phyloP scores from a whole-genome alignment of 2,888 invertebrate species.

The Philopedon plagiatum region DNA sequence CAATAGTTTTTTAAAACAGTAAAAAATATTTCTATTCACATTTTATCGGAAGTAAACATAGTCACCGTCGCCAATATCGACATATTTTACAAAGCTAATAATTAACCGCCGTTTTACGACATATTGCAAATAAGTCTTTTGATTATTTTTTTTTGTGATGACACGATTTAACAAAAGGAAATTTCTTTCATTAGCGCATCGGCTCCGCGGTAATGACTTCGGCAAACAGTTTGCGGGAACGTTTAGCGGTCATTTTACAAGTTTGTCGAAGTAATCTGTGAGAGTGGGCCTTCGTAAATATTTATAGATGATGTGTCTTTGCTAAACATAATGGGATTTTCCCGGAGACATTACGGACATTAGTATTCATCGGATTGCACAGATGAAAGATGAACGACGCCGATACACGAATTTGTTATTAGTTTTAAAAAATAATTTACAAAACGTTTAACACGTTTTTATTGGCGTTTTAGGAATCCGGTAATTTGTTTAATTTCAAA shows the following conservation, averaged over 20 bases:
- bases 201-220: conserved; percentile 18
- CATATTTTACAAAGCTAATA: background rate
- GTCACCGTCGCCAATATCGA: no score
- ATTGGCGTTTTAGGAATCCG: no score
- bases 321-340: conserved; percentile 7
- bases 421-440: no score
- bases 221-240: conserved; percentile 29
- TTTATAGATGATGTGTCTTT: conserved; percentile 21
- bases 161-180: conserved; percentile 23
- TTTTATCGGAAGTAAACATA: background rate
- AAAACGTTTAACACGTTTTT: no score
- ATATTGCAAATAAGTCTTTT: conserved; percentile 5
- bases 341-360: background rate
- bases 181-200: conserved; percentile 36
- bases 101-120: background rate
- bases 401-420: no score
- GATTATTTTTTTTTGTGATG: conserved; percentile 22
- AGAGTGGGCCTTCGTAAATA: conserved; percentile 20
- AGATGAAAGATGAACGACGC: no score
- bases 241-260: conserved; percentile 40
- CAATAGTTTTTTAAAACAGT: no score
- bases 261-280: conserved; percentile 30
- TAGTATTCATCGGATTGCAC: background rate
- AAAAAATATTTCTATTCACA: no score
- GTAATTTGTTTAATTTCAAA: no score